Base-by-base conservation (phyloP, 2,797 vertebrate species). In the Stomatorhinus walkeri region DNA sequence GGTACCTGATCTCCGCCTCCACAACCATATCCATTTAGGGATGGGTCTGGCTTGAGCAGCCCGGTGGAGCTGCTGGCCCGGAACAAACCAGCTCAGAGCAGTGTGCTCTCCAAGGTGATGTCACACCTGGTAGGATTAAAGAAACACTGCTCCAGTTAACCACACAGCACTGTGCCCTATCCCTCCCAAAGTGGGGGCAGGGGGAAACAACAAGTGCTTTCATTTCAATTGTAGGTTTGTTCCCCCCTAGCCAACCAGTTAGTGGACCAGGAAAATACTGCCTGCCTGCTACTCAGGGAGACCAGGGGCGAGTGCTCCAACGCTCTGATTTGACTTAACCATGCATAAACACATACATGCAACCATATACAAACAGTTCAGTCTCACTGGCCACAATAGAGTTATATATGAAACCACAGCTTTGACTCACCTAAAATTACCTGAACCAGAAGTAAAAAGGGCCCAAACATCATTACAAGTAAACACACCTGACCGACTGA, bases 1-100 rank as follows among this genome's bases (percentile, higher is more conserved):
- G 92, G 93, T 96, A 96, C 95, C 95, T 96, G 95, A 96, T 94
- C 92, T 96, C 96, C 90, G 96, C 94, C 93, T 95, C 94, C 90
- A 95, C 93, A 89, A 94, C 93, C 92, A 94, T 88, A 94, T 96
- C 96, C 96, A 96, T 96, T 94, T 94, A 95, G 94, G 93, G 93
- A 94, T 92, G 92, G 92, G 91, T 94, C 93, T 92, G 93, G 93
- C 92, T 93, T 92, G 93, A 93, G 94, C 92, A 93, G 94, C 94
- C 93, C 93, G 90, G 92, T 92, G 92, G 93, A 92, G 93, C 95
- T 94, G 92, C 92, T 94, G 94, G 93, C 92, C 95, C 91, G 94
- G 93, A 94, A 93, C 92, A 94, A 94, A 95, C 94, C 94, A 93
- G 95, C 94, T 96, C 96, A 96, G 94, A 96, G 94, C 94, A 95